phyloP scores from a whole-genome alignment of 1,140 invertebrate genomes.

The Apolygus lucorum region DNA sequence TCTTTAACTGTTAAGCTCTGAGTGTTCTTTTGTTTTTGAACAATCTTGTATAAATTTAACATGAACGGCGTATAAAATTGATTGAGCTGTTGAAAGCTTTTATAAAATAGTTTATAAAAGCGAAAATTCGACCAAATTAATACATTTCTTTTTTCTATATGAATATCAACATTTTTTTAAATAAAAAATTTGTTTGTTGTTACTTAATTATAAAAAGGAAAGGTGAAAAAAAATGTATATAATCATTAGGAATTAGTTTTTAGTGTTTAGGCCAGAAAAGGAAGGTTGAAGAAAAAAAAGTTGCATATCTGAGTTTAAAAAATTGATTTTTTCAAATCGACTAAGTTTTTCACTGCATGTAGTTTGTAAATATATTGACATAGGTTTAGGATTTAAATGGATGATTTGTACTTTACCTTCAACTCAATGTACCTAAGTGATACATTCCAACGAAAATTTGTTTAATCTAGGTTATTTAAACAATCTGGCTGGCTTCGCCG shows the following conservation, averaged over 20 bases:
- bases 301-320: conserved; percentile 23
- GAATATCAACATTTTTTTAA: conserved; percentile 10
- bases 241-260: conserved; percentile 21
- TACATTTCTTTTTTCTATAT: conserved; percentile 25
- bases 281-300: conserved; percentile 4
- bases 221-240: conserved; percentile 18
- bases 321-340: conserved; percentile 1
- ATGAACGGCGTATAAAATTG: too few relatives aligned
- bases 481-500: conserved; percentile 27
- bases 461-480: conserved; percentile 7
- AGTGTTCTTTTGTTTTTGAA: not conserved
- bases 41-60: not conserved
- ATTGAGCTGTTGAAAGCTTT: conserved; percentile 5
- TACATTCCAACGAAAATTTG: conserved; percentile 29
- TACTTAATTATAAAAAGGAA: conserved; percentile 14
- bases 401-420: not conserved
- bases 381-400: not conserved
- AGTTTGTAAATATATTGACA: conserved; percentile 23
- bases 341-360: conserved; percentile 28
- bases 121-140: conserved; percentile 23
- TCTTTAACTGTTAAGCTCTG: not conserved
- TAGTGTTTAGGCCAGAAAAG: conserved; percentile 22
- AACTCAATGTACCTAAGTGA: conserved; percentile 24
- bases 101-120: not conserved
- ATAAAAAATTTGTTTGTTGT: conserved; percentile 27